Base-by-base conservation (phyloP, 2,797 vertebrate species). In the Benthosema pterotum region DNA sequence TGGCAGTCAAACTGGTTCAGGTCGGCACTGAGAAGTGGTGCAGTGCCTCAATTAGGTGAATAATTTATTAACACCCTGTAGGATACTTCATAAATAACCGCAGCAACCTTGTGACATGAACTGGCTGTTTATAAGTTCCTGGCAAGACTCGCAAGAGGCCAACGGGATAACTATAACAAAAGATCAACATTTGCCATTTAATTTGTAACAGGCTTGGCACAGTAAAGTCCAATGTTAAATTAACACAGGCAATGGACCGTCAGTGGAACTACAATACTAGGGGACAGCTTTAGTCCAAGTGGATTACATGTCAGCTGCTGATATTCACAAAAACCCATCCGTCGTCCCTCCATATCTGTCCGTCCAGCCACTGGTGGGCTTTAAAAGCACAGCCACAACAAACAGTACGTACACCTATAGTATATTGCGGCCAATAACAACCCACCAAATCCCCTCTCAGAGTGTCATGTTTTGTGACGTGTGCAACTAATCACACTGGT, bases 11-110 rank as follows among this genome's bases (percentile, higher is more conserved):
- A 67, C 11, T 83, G 64, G 78, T 80, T 77, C 82, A 80, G 28
- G 65, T 57, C 69, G 49, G 61, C 42, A 63, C 59, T 59, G 22
- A 59, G 16, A 82, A 75, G 60, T 70, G 54, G 77, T 50, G 32
- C 60, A 43, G 45, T 2, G 66, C 77, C 82, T 85, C 66, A 73
- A 79, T 69, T 59, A 74, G 59, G 69, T 76, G 80, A 83, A 84
- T 86, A 57, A 82, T 83, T 84, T 74, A 72, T 32, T 32, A 7
- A 32, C 32, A 32, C 32, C 6, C 32, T 32, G 32, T 1, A 46
- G 68, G 61, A 56, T 62, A 80, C 67, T 64, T 82, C 70, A 55
- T 58, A 64, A 66, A 56, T 18, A 32, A 9, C 6, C 32, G 19
- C 11, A 43, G 65, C 19, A 28, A 17, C 64, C 72, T 53, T 68